A percentile compares a stretch with the other conserved stretches of the same genome.
These are phyloP conservation scores for Gymnosoma rotundatum DNA, from an alignment of 2,888 invertebrate species.

Conservation along the genomic window DNA sequence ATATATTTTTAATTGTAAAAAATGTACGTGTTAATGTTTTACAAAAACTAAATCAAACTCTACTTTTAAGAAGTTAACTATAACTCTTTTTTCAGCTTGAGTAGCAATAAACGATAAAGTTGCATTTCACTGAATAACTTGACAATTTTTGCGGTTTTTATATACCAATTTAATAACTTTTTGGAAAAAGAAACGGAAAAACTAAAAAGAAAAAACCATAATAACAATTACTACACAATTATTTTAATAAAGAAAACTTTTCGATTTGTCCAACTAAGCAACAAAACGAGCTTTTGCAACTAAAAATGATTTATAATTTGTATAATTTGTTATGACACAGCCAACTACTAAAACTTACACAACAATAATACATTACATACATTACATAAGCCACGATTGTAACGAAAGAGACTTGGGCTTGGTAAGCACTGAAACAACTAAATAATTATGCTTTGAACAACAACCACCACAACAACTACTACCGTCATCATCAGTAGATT, in stretches of 20 bases:
- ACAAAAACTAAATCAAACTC: too few species aligned
- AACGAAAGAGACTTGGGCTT: background rate
- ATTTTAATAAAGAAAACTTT: conserved; percentile 53
- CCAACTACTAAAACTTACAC: conserved; percentile 46
- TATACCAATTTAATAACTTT: background rate
- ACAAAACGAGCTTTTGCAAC: conserved; percentile 5
- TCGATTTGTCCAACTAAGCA: conserved; percentile 40
- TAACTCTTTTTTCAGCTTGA: conserved; percentile 9
- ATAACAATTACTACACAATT: conserved; percentile 45
- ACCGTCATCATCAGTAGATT: conserved; percentile 12
- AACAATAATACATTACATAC: conserved; percentile 26
- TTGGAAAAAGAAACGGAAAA: too few species aligned
- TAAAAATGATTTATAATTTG: too few species aligned
- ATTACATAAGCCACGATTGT: background rate
- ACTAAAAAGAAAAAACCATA: conserved; percentile 6
- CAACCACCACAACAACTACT: conserved; percentile 2
- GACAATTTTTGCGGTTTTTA: conserved; percentile 51
- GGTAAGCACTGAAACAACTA: conserved; percentile 8
- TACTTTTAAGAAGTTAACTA: conserved; percentile 40
- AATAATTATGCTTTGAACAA: conserved; percentile 1
- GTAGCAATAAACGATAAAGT: conserved; percentile 50
- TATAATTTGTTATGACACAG: conserved; percentile 66
- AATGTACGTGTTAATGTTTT: too few species aligned
- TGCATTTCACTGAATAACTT: conserved; percentile 47
- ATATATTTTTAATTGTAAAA: too few species aligned